These are phyloP conservation scores for Sebastes aleutianus DNA, from an alignment of 2,797 vertebrate species.

Conservation along the genomic window DNA sequence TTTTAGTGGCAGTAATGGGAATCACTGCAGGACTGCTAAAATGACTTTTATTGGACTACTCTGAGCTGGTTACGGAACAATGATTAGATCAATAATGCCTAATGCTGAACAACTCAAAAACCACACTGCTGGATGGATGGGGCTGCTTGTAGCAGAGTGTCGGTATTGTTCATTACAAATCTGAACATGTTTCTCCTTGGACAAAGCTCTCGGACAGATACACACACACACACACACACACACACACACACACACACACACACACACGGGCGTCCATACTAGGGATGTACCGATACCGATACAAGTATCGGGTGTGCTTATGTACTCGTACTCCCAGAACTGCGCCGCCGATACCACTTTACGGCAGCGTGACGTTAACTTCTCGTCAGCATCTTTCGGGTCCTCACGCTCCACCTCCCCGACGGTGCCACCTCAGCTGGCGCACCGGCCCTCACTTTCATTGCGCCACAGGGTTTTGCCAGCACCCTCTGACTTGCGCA, in stretches of 20 bases:
- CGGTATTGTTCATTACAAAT: constrained; percentile 20
- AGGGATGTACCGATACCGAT: too few relatives aligned
- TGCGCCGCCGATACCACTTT: too few relatives aligned
- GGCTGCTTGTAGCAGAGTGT: constrained; percentile 1
- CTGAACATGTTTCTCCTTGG: constrained; percentile 3
- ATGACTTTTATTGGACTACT: constrained; percentile 43
- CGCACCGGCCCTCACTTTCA: too few relatives aligned
- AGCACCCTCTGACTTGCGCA: too few relatives aligned
- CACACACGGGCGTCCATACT: too few relatives aligned
- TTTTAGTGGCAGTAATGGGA: constrained; percentile 46
- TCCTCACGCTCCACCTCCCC: too few relatives aligned
- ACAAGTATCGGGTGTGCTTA: too few relatives aligned
- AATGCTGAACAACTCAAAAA: constrained; percentile 41
- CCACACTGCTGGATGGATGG: not conserved
- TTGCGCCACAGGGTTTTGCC: too few relatives aligned
- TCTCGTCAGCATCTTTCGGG: too few relatives aligned
- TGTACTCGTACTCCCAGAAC: too few relatives aligned
- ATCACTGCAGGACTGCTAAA: constrained; percentile 38
- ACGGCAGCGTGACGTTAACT: too few relatives aligned
- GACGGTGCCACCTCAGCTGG: too few relatives aligned
- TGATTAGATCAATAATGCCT: constrained; percentile 59
- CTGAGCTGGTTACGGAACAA: constrained; percentile 47
- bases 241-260: not conserved
- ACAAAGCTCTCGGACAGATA: not conserved
- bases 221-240: not conserved